Conservation (phyloP, 2,113 vertebrate genomes). For the Chroicocephalus ridibundus region DNA sequence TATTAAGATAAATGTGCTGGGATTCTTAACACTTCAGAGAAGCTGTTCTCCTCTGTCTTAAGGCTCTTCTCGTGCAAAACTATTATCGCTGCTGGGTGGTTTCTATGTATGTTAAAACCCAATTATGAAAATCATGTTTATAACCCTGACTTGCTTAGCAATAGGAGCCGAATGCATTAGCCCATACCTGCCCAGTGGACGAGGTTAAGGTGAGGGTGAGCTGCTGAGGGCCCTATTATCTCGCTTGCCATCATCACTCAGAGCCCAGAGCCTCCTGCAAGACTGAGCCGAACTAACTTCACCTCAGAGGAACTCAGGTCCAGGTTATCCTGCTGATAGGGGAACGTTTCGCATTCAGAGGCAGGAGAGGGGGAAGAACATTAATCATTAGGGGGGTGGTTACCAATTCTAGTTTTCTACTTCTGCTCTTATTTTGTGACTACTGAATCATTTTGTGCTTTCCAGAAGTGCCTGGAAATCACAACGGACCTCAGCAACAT, state of each 20-base stretch:
- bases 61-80: constrained; percentile 41
- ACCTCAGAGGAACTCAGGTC: background rate
- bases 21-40: constrained; percentile 70
- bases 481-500: background rate
- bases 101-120: constrained; percentile 17
- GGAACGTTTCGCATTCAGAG: background rate
- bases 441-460: background rate
- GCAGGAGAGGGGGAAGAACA: background rate
- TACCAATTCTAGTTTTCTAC: background rate
- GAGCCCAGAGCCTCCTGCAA: background rate
- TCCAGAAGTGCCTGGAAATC: background rate
- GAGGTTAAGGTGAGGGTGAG: background rate
- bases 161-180: background rate
- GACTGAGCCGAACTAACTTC: background rate
- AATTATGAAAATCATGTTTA: constrained; percentile 56
- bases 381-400: background rate
- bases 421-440: background rate
- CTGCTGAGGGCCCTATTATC: background rate
- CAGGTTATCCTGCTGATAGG: background rate
- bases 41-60: constrained; percentile 56
- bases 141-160: background rate
- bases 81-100: constrained; percentile 12
- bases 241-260: background rate
- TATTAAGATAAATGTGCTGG: constrained; percentile 77
- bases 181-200: background rate